A percentile compares a stretch with the other conserved stretches of the same genome.
Conservation (phyloP, 2,113 vertebrate species). For the Odocoileus virginianus region DNA sequence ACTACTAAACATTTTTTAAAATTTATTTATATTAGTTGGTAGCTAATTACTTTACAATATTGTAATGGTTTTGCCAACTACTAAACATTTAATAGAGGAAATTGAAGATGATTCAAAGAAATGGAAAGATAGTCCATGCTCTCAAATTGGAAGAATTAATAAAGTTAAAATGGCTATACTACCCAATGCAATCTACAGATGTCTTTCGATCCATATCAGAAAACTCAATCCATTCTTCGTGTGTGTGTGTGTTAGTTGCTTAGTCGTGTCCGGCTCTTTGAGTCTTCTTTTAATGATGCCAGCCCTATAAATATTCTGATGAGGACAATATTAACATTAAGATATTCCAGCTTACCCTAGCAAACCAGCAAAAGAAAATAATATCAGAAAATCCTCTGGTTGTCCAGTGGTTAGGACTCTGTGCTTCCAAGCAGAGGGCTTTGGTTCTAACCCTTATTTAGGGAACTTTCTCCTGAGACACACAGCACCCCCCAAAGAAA, state of each 20-base stretch:
- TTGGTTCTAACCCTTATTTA: background rate
- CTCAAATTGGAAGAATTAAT: background rate
- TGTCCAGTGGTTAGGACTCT: background rate
- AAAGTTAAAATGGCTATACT: background rate
- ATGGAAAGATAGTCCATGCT: background rate
- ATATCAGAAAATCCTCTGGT: background rate
- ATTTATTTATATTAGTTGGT: too few species aligned
- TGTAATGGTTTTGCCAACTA: background rate
- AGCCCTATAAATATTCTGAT: background rate
- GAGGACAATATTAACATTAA: background rate
- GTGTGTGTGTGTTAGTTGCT: background rate
- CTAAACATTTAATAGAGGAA: background rate
- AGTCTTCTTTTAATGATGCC: background rate
- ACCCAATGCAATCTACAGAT: background rate
- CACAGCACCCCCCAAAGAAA: background rate
- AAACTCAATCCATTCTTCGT: background rate
- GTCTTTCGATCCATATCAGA: background rate
- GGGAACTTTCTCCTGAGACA: background rate
- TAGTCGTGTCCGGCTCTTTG: background rate
- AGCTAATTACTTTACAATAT: too few species aligned
- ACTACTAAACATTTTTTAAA: background rate
- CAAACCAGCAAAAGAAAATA: background rate
- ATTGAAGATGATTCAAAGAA: background rate
- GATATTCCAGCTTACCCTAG: background rate
- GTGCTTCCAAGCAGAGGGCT: background rate